phyloP scores from a whole-genome alignment of 2,888 invertebrate genomes.

The Ligdia adustata region DNA sequence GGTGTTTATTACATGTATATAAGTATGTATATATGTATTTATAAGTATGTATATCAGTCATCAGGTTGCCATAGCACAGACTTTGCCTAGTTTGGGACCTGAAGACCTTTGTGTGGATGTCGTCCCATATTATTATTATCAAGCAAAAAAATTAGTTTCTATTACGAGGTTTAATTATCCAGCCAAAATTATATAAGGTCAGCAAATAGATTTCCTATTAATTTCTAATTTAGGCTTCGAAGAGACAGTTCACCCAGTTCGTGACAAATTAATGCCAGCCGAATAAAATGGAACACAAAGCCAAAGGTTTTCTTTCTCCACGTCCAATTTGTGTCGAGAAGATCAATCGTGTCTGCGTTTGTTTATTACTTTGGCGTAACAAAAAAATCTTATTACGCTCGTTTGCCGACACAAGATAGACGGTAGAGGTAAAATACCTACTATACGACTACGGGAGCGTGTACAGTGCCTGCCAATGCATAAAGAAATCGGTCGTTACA shows the following conservation, averaged over 20 bases:
- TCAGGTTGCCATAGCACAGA: too few relatives aligned
- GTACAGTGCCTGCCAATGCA: slow-evolving; percentile 11
- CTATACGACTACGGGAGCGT: slow-evolving; percentile 23
- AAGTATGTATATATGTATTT: too few relatives aligned
- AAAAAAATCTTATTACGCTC: slow-evolving; percentile 36
- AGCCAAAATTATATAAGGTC: too few relatives aligned
- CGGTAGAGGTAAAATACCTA: slow-evolving; percentile 21
- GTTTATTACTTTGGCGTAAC: slow-evolving; percentile 39
- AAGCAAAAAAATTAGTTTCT: too few relatives aligned
- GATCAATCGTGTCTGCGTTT: slow-evolving; percentile 38
- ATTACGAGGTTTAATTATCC: too few relatives aligned
- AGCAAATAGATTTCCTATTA: too few relatives aligned
- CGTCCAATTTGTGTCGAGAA: slow-evolving; percentile 36
- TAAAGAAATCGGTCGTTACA: too few relatives aligned
- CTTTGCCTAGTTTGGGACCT: too few relatives aligned
- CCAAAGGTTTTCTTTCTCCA: slow-evolving; percentile 21
- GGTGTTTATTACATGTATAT: too few relatives aligned
- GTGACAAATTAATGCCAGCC: slow-evolving; percentile 21
- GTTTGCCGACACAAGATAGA: slow-evolving; percentile 33
- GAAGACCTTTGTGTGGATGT: too few relatives aligned
- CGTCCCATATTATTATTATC: too few relatives aligned
- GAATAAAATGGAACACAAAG: slow-evolving; percentile 23
- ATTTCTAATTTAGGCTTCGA: slow-evolving; percentile 15
- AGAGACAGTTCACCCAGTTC: slow-evolving; percentile 14
- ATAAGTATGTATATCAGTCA: too few relatives aligned